Percentiles rank a stretch among this genome's conserved stretches.
phyloP scores from a whole-genome alignment of 1,140 invertebrate species.

The Leucophenga varia region DNA sequence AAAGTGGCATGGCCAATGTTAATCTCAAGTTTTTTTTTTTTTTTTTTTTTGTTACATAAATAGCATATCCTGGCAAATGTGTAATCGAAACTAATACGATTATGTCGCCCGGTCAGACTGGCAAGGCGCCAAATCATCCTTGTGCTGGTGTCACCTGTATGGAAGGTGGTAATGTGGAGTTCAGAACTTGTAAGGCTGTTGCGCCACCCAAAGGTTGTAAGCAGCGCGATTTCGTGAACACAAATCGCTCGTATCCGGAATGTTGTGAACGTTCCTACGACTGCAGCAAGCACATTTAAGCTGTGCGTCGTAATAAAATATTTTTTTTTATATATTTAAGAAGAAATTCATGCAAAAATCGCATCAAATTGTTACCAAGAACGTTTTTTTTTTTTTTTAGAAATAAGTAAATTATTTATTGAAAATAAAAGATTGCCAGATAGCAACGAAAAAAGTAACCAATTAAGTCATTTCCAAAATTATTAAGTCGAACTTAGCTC shows the following conservation, averaged over 20 bases:
- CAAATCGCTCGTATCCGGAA: constrained; percentile 10
- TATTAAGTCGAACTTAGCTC: no score
- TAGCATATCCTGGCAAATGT: constrained; percentile 36
- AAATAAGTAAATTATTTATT: no score
- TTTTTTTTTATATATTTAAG: no score
- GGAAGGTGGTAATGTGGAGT: constrained; percentile 10
- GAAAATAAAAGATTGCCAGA: no score
- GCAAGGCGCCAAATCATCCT: constrained; percentile 16
- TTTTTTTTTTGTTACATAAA: constrained; percentile 1
- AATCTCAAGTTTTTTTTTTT: neutral
- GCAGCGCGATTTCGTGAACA: constrained; percentile 18
- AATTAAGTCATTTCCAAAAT: no score
- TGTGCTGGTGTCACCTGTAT: constrained; percentile 17
- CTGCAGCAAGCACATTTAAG: constrained; percentile 12
- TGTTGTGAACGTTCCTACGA: constrained; percentile 19
- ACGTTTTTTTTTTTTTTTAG: no score
- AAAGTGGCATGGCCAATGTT: no score
- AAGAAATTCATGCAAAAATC: no score
- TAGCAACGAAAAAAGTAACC: no score
- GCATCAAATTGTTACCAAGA: no score
- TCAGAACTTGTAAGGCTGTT: constrained; percentile 17
- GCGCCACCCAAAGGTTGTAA: constrained; percentile 20
- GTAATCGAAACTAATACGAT: constrained; percentile 47
- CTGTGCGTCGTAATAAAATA: no score
- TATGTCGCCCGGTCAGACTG: constrained; percentile 37